Percentiles rank a stretch among this genome's conserved stretches.
These are phyloP conservation scores for Xestoiulus laeticollis DNA, from an alignment of 2,888 invertebrate species.

Conservation along the genomic window DNA sequence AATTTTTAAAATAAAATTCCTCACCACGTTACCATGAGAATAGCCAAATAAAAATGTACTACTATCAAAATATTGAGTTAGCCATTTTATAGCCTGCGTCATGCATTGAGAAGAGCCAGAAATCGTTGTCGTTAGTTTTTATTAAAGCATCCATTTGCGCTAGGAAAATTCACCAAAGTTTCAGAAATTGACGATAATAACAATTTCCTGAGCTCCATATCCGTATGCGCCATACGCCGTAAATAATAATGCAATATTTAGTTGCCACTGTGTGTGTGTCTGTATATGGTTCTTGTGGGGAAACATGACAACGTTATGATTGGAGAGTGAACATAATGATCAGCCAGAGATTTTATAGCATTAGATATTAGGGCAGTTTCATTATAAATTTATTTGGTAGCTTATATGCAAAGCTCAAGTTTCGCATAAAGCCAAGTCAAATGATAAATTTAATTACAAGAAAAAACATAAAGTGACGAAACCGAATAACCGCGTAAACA, in stretches of 20 bases:
- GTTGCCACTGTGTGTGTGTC: not conserved
- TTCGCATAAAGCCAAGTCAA: not conserved
- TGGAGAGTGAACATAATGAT: conserved; percentile 26
- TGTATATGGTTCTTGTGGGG: not conserved
- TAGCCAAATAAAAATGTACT: not conserved
- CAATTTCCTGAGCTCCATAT: not conserved
- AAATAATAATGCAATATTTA: conserved; percentile 26
- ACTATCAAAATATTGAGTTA: not conserved
- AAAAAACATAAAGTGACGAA: not conserved
- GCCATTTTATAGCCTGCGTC: not conserved
- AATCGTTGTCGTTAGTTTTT: not conserved
- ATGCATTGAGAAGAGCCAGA: not conserved
- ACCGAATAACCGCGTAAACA: not conserved
- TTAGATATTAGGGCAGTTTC: conserved; percentile 18
- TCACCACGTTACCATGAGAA: not conserved
- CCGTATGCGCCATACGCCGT: not conserved
- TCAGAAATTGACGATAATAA: conserved; percentile 20
- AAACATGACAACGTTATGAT: conserved; percentile 26
- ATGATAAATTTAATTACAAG: not conserved
- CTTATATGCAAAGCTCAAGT: not conserved
- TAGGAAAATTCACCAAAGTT: not conserved
- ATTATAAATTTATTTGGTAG: conserved; percentile 19
- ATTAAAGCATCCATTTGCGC: conserved; percentile 17
- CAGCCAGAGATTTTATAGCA: not conserved
- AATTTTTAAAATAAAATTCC: not conserved